Conservation (phyloP, 2,888 invertebrate genomes). For the Brenthis ino region DNA sequence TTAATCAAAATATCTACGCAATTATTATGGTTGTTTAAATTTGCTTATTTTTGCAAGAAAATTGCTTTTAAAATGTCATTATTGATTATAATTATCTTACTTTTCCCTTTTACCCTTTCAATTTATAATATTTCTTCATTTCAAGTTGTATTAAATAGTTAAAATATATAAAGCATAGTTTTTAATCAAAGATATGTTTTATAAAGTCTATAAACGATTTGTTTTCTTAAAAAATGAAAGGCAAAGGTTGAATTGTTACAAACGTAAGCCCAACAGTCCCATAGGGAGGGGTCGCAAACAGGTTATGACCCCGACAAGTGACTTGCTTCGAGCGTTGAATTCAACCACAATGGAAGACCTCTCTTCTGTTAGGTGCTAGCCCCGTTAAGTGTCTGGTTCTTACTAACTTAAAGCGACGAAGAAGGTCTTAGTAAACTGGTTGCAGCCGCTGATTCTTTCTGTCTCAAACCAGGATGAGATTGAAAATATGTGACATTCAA, state of each 20-base stretch:
- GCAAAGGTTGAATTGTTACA: constrained; percentile 64
- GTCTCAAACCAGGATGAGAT: constrained; percentile 77
- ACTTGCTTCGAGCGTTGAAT: constrained; percentile 74
- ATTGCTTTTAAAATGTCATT: background rate
- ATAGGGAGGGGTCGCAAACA: constrained; percentile 80
- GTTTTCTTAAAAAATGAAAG: constrained; percentile 37
- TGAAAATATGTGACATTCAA: constrained; percentile 60
- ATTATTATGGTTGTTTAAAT: constrained; percentile 4
- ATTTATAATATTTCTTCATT: no score
- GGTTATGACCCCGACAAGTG: constrained; percentile 82
- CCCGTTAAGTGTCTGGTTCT: constrained; percentile 45
- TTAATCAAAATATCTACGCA: constrained; percentile 34
- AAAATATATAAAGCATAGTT: no score
- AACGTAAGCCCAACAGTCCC: constrained; percentile 69
- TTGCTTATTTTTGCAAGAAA: background rate
- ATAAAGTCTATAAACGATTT: constrained; percentile 24
- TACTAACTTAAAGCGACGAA: constrained; percentile 42
- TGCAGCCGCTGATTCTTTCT: constrained; percentile 60
- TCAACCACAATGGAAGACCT: constrained; percentile 62
- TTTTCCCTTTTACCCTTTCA: no score
- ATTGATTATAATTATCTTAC: no score
- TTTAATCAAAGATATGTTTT: background rate
- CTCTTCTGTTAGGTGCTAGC: constrained; percentile 47
- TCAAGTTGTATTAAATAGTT: no score
- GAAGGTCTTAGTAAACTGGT: constrained; percentile 54